Conservation (phyloP, 2,888 invertebrate genomes). For the Tipula unca region DNA sequence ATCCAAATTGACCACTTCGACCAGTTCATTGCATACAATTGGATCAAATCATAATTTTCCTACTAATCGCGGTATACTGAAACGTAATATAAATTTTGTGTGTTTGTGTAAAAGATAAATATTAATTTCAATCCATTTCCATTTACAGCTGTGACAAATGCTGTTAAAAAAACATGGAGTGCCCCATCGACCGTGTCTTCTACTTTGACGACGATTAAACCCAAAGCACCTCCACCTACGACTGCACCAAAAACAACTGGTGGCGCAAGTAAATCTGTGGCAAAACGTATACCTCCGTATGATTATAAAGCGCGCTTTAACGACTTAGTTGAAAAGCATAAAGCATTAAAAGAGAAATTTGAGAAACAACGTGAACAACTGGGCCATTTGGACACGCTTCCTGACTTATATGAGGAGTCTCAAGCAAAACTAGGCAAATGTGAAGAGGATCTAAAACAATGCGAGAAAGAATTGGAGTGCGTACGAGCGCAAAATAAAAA, state of each 20-base stretch:
- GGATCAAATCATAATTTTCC: not conserved
- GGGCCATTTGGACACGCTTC: conserved; percentile 44
- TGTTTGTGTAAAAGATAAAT: not conserved
- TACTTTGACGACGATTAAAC: conserved; percentile 22
- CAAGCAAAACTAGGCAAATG: conserved; percentile 34
- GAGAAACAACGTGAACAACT: conserved; percentile 45
- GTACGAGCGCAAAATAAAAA: conserved; percentile 33
- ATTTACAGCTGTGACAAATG: not conserved
- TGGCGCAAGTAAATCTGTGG: conserved; percentile 33
- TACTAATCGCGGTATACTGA: not conserved
- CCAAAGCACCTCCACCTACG: not conserved
- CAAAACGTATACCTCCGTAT: conserved; percentile 52
- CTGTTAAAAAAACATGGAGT: not conserved
- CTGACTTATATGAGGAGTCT: conserved; percentile 46
- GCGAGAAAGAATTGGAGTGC: conserved; percentile 31
- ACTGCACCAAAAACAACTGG: conserved; percentile 24
- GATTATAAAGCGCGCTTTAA: conserved; percentile 57
- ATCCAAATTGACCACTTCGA: conserved; percentile 27
- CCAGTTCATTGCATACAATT: not conserved
- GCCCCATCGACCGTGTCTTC: not conserved
- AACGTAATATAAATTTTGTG: not conserved
- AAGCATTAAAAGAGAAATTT: conserved; percentile 46
- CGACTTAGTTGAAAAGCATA: conserved; percentile 52
- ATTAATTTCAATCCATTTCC: not conserved
- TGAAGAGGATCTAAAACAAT: conserved; percentile 32